Percentiles rank a stretch among this genome's conserved stretches.
These are phyloP conservation scores for Neuroterus valhalla DNA, from an alignment of 1,140 invertebrate genomes.

Conservation along the genomic window DNA sequence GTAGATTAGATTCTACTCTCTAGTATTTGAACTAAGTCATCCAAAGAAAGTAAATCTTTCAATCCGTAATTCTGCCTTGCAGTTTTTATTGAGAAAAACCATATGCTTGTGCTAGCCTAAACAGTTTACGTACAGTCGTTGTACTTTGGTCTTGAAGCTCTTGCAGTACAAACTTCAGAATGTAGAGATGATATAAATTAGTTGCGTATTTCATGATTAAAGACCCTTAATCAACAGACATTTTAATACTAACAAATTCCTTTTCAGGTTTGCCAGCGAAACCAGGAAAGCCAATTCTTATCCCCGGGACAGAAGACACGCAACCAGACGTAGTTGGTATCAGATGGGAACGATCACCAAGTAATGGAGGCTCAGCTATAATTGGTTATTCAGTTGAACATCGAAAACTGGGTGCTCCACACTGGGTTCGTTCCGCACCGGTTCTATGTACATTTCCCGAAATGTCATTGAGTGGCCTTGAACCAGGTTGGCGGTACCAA, in stretches of 20 bases:
- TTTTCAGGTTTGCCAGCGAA: conserved; percentile 82
- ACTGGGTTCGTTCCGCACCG: conserved; percentile 86
- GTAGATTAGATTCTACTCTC: too few relatives aligned
- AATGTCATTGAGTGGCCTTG: conserved; percentile 84
- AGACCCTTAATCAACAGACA: not conserved
- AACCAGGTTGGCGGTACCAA: conserved; percentile 91
- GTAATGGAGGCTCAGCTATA: conserved; percentile 93
- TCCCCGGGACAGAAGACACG: conserved; percentile 79
- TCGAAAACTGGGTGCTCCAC: conserved; percentile 82
- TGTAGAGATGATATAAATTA: conserved; percentile 31
- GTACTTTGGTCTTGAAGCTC: conserved; percentile 8
- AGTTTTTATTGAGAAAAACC: conserved; percentile 13
- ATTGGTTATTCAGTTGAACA: conserved; percentile 89
- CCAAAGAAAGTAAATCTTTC: too few relatives aligned
- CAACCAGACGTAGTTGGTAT: conserved; percentile 91
- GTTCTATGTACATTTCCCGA: conserved; percentile 82
- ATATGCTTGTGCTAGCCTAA: not conserved
- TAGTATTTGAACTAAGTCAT: too few relatives aligned
- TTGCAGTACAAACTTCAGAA: conserved; percentile 12
- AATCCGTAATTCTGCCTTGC: not conserved
- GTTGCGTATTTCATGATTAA: conserved; percentile 52
- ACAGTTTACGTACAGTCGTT: conserved; percentile 35
- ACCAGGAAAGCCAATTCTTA: conserved; percentile 85
- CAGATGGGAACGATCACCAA: conserved; percentile 86
- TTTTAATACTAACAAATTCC: not conserved